Evolutionary conservation across 2,797 vertebrate genomes (phyloP), one percentile per base, ranked within the genome.

Genomic region (Propithecus perrieri): DNA sequence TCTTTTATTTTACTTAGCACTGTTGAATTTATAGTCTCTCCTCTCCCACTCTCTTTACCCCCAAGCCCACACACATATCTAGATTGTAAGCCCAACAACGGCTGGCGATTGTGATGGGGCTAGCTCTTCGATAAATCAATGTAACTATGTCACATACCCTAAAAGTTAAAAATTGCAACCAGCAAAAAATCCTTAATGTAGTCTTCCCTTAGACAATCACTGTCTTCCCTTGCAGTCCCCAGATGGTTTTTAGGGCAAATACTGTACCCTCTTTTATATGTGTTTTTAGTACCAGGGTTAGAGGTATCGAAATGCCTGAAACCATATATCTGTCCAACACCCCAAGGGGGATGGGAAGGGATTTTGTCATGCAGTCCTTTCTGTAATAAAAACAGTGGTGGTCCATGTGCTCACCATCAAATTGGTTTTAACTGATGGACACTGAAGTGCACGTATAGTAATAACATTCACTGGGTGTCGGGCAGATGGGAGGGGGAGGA

Each of bases 61-160:
- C 8, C 14, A 12, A 9, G 6, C 28, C 26, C 6, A 2, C 20
- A 5, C 6, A 9, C 7, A 5, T 35, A 13, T 74, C 59, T n/a
- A 9, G 26, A 72, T 35, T 33, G 71, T 10, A 35, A 80, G 38
- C 53, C 20, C 53, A 26, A 5, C 18, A 59, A 57, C 24, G 35
- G 18, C 6, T 24, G 69, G 55, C 30, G 14, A 28, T 33, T 18
- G n/a, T 4, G 4, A 59, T 2, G 3, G 83, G 43, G 11, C 2
- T 5, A 53, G 26, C 38, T 85, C 17, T 69, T 43, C 22, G n/a
- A 38, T 33, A 38, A 79, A 78, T 59, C 46, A 43, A 1, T 61
- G 20, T 74, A 53, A 85, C 41, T 55, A 38, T 24, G 26, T 88
- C 35, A 75, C 14, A 13, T 38, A 33, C 41, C 50, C 17, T 48